Base-by-base conservation (phyloP, 2,113 vertebrate species). In the Reinhardtius hippoglossoides region DNA sequence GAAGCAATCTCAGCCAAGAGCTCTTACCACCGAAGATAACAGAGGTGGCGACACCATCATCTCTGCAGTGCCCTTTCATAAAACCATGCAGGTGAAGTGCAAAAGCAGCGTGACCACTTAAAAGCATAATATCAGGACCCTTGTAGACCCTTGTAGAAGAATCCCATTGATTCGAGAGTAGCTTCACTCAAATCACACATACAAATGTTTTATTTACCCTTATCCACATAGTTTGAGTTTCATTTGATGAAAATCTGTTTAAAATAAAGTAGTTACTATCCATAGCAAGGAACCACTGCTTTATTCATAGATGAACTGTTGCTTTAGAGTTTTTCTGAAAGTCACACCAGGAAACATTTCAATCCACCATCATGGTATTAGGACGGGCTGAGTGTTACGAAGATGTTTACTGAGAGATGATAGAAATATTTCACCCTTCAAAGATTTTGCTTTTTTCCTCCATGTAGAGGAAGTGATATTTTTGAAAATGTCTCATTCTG, bases 1-100 rank as follows among this genome's bases (percentile, higher is more conserved):
- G 73, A 71, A 31, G 61, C 64, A 76, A 74, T 76, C 52, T 31
- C 20, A 60, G 27, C 58, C 5, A 26, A 76, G 70, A 74, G 69
- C 73, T 62, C 69, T 72, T 12, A 50, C 14, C 21, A 9, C 20
- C 24, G 44, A 42, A 74, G 66, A 64, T 44, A 61, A 59, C 63
- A 70, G 55, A 8, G 27, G 60, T 0, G 10, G 24, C 16, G 31
- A 46, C 56, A 18, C 8, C 27, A 58, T 35, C 35, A 5, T 68
- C 27, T 68, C 70, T 62, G 12, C 1, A 52, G 20, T 42, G 59
- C 15, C 21, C 56, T 18, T 5, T 9, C 5, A 35, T 2, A 44
- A 64, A 70, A 72, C 57, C 13, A 75, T 73, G 21, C 55, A 55
- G 31, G 31, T 31, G 31, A 7, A 31, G 31, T 31, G 59, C 48